phyloP scores from a whole-genome alignment of 2,113 vertebrate genomes.

The Dissostichus mawsoni region DNA sequence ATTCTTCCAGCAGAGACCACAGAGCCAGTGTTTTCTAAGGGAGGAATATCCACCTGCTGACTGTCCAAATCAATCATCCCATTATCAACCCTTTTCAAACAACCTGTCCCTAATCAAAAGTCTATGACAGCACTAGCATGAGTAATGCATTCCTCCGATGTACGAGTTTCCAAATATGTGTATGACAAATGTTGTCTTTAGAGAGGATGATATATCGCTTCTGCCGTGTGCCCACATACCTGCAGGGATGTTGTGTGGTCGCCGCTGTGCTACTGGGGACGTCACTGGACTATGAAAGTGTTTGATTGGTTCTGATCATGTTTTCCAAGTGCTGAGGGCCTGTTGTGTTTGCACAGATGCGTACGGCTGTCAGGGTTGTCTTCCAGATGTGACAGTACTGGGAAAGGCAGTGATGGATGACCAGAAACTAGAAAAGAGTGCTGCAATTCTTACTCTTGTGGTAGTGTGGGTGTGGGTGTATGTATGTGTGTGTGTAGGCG shows the following conservation, averaged over 20 bases:
- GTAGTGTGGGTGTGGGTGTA: constrained; percentile 18
- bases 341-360: constrained; percentile 76
- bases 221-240: constrained; percentile 37
- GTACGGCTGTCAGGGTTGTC: constrained; percentile 65
- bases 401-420: constrained; percentile 77
- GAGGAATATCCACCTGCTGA: constrained; percentile 50
- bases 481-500: background rate
- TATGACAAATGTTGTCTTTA: constrained; percentile 33
- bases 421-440: constrained; percentile 56
- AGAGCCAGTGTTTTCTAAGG: constrained; percentile 50
- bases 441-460: constrained; percentile 26
- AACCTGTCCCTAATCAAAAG: constrained; percentile 48
- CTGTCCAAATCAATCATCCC: constrained; percentile 60
- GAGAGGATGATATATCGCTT: constrained; percentile 8
- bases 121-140: constrained; percentile 27
- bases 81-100: constrained; percentile 63
- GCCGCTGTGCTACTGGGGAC: constrained; percentile 14
- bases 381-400: constrained; percentile 69
- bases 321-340: constrained; percentile 48
- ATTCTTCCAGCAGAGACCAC: constrained; percentile 31
- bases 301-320: constrained; percentile 55
- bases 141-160: constrained; percentile 52
- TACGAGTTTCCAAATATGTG: constrained; percentile 46
- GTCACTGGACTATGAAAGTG: constrained; percentile 27
- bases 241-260: constrained; percentile 36